Base-by-base conservation (phyloP, 2,113 vertebrate genomes). In the Smithornis capensis region DNA sequence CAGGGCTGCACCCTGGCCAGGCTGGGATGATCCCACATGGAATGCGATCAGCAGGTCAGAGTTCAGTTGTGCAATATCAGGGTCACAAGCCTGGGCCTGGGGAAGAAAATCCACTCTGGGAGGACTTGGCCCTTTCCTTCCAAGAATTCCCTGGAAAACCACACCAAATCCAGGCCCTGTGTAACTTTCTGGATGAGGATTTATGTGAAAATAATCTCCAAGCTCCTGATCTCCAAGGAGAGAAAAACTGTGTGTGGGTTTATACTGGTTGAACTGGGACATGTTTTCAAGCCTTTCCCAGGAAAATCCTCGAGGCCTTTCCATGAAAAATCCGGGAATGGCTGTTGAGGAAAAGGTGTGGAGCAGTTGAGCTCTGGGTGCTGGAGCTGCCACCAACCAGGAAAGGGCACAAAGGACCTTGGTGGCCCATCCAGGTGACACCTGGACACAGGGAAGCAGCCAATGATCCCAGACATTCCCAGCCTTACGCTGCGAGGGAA, bases 101-200 rank as follows among this genome's bases (percentile, higher is more conserved):
- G 17, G 9, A 37, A 22, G n/a, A 53, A 71, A 75, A 53, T 10
- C 17, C 3, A 0, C 7, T 8, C 59, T 23, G 44, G 3, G 3
- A 68, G 40, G 47, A 3, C 4, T 67, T 56, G 4, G 37, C 10
- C 19, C 19, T 29, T 74, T 27, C 40, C 44, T 31, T 77, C 52
- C n/a, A 49, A 38, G 23, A 4, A 22, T 60, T 83, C 28, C 8
- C 35, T n/a, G 24, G 1, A 28, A 59, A 37, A 22, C 14, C 14
- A 2, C 3, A 0, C 16, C 62, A 56, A 67, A 22, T 27, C 23
- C n/a, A 19, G 1, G 17, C 44, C 2, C 2, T 0, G 0, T 15
- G n/a, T 23, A 6, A 24, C 19, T n/a, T 70, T 40, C 21, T 19
- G 33, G 28, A 8, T 10, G 22, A 52, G 44, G 31, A 6, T 62